Evolutionary conservation across 1,140 invertebrate species (phyloP).

Genomic region (Pissodes strobi): DNA sequence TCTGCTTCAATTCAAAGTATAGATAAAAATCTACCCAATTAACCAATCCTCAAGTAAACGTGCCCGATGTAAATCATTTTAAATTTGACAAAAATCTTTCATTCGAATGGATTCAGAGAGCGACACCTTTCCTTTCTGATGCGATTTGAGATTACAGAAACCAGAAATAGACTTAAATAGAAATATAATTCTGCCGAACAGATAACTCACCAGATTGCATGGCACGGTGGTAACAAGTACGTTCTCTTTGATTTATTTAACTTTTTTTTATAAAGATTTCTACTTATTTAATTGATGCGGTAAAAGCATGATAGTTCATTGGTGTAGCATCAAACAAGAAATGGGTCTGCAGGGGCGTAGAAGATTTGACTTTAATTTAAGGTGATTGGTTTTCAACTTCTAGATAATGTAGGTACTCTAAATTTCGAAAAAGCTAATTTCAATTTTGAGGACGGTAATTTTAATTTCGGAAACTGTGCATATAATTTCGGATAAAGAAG

Average conservation of each 20-base stretch:
- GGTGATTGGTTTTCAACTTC: too few species aligned
- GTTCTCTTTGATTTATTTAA: constrained; percentile 16
- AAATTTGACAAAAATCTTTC: constrained; percentile 35
- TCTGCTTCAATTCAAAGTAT: constrained; percentile 16
- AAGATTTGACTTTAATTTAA: too few species aligned
- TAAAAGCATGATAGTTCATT: too few species aligned
- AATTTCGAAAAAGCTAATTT: too few species aligned
- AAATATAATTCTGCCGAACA: constrained; percentile 14
- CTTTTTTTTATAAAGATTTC: neutral
- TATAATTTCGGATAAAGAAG: too few species aligned
- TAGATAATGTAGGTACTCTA: too few species aligned
- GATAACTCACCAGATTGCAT: constrained; percentile 24
- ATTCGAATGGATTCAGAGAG: constrained; percentile 25
- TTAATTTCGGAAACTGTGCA: too few species aligned
- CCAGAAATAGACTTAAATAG: constrained; percentile 28
- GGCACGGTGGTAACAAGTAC: constrained; percentile 3
- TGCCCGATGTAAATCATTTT: constrained; percentile 35
- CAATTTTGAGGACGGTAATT: too few species aligned
- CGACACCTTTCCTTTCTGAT: constrained; percentile 33
- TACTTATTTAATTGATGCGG: too few species aligned
- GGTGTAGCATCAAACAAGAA: too few species aligned
- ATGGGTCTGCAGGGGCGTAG: too few species aligned
- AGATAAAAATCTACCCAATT: constrained; percentile 33
- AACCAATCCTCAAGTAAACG: constrained; percentile 26
- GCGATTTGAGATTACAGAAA: constrained; percentile 16